Conservation (phyloP, 2,797 vertebrate species). For the Darevskia mixta region DNA sequence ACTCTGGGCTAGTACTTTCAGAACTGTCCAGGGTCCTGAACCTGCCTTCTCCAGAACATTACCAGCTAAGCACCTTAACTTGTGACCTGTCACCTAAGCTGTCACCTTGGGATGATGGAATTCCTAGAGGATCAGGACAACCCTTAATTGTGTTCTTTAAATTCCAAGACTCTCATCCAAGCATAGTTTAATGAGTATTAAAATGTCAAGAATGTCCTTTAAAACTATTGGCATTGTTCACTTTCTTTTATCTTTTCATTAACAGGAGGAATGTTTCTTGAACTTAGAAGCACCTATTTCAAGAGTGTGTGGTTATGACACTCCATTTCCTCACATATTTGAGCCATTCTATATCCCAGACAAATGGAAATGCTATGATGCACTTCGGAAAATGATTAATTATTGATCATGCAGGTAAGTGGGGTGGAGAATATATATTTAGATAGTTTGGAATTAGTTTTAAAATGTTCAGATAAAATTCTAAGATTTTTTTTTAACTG, state of each 20-base stretch:
- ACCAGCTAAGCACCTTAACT: too few relatives aligned
- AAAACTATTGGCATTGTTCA: slow-evolving; percentile 48
- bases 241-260: slow-evolving; percentile 59
- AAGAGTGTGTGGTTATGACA: slow-evolving; percentile 97
- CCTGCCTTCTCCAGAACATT: too few relatives aligned
- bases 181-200: slow-evolving; percentile 47
- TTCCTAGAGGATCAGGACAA: too few relatives aligned
- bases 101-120: too few relatives aligned
- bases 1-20: too few relatives aligned
- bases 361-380: slow-evolving; percentile 99
- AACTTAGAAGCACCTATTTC: slow-evolving; percentile 96
- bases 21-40: too few relatives aligned
- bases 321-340: slow-evolving; percentile 97
- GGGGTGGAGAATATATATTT: background rate
- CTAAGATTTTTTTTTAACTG: background rate
- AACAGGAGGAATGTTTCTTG: slow-evolving; percentile 96
- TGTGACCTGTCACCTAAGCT: too few relatives aligned
- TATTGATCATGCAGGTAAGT: slow-evolving; percentile 83
- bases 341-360: slow-evolving; percentile 99
- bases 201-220: slow-evolving; percentile 52
- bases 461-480: background rate
- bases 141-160: background rate
- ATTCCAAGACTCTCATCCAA: slow-evolving; percentile 50
- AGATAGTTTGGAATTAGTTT: background rate
- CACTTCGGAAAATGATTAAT: slow-evolving; percentile 95